A percentile compares a stretch with the other conserved stretches of the same genome.
Evolutionary conservation across 2,888 invertebrate species (phyloP).

Genomic region (Nineta flava): DNA sequence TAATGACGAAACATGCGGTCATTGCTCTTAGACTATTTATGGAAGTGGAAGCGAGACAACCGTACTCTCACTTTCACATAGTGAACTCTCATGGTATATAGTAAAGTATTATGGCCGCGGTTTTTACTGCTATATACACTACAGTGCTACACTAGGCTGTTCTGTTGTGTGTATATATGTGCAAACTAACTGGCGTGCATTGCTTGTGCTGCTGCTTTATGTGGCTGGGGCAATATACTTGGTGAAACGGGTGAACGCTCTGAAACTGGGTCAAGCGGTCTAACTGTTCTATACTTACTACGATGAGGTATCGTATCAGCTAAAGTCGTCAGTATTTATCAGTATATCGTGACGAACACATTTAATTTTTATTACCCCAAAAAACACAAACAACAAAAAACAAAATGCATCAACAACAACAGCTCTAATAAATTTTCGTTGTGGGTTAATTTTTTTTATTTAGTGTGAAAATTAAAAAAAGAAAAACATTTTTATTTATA

Average conservation of each 20-base stretch:
- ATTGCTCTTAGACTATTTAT: slow-evolving; percentile 2
- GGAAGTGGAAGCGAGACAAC: slow-evolving; percentile 20
- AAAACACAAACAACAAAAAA: no score
- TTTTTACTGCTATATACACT: slow-evolving; percentile 8
- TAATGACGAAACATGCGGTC: slow-evolving; percentile 1
- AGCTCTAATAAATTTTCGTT: no score
- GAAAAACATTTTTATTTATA: slow-evolving; percentile 1
- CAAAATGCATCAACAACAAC: no score
- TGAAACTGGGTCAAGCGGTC: slow-evolving; percentile 63
- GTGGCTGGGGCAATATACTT: slow-evolving; percentile 19
- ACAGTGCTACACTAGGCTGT: slow-evolving; percentile 17
- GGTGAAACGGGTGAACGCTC: slow-evolving; percentile 55
- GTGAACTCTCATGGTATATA: slow-evolving; percentile 26
- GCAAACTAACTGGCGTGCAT: slow-evolving; percentile 13
- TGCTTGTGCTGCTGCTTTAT: slow-evolving; percentile 12
- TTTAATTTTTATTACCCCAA: not conserved
- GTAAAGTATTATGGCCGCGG: no score
- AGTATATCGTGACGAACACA: not conserved
- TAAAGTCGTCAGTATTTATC: slow-evolving; percentile 1
- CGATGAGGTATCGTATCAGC: not conserved
- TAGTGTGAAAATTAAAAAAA: not conserved
- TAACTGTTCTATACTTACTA: slow-evolving; percentile 29
- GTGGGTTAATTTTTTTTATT: no score
- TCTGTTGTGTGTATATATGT: no score
- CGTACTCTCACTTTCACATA: slow-evolving; percentile 43